Evolutionary conservation across 2,888 invertebrate species (phyloP).

Genomic region (Hirtodrosophila cameraria): DNA sequence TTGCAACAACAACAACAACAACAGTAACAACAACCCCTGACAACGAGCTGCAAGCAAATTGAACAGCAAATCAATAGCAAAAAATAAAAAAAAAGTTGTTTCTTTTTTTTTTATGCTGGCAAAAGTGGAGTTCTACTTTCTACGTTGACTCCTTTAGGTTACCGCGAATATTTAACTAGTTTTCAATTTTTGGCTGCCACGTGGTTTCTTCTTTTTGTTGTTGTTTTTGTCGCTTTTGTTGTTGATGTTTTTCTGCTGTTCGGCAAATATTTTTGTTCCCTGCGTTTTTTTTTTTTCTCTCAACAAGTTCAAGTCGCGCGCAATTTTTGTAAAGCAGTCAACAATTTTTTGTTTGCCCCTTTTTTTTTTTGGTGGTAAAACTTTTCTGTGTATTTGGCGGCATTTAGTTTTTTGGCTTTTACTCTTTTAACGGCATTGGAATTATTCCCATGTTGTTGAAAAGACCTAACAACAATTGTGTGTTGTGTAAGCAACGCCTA

Average conservation of each 20-base stretch:
- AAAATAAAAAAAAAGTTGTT: conserved; percentile 27
- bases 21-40: conserved; percentile 36
- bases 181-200: conserved; percentile 61
- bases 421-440: conserved; percentile 21
- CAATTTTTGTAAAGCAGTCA: conserved; percentile 46
- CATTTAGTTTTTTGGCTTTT: conserved; percentile 18
- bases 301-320: conserved; percentile 26
- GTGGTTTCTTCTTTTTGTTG: conserved; percentile 26
- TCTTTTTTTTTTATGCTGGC: conserved; percentile 26
- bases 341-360: conserved; percentile 37
- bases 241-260: conserved; percentile 14
- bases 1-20: conserved; percentile 30
- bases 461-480: conserved; percentile 2
- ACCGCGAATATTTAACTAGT: conserved; percentile 74
- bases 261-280: conserved; percentile 45
- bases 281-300: conserved; percentile 19
- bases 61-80: conserved; percentile 74
- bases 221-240: conserved; percentile 10
- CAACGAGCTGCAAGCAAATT: conserved; percentile 70
- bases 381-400: conserved; percentile 30
- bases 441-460: conserved; percentile 19
- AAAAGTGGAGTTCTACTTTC: conserved; percentile 45
- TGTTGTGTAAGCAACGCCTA: neutral
- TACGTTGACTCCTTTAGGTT: conserved; percentile 40
- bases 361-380: conserved; percentile 8